These are phyloP conservation scores for Labrus mixtus DNA, from an alignment of 2,113 vertebrate species.

Conservation along the genomic window DNA sequence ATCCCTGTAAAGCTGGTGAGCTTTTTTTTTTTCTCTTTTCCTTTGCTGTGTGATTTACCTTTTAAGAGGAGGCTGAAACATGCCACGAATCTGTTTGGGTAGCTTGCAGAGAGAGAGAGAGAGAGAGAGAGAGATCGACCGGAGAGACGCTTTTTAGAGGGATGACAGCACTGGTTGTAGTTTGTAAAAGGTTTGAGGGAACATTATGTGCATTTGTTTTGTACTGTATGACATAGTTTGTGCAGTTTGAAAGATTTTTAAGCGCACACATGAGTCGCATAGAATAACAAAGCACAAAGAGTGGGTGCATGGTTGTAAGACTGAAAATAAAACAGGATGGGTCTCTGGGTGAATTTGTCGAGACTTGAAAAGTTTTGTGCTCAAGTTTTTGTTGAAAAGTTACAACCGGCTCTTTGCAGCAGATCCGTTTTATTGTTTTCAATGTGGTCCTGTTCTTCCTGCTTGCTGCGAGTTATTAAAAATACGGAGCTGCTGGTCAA, in stretches of 20 bases:
- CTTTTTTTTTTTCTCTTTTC: slow-evolving; percentile 6
- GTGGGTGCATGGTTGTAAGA: slow-evolving; percentile 6
- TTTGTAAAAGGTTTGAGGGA: slow-evolving; percentile 55
- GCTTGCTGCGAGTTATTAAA: slow-evolving; percentile 5
- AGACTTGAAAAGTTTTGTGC: slow-evolving; percentile 63
- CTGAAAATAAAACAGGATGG: slow-evolving; percentile 12
- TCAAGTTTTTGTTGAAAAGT: slow-evolving; percentile 58
- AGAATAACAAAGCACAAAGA: slow-evolving; percentile 12
- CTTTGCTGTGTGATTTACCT: slow-evolving; percentile 49
- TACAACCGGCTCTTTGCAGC: slow-evolving; percentile 27
- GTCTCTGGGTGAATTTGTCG: slow-evolving; percentile 7
- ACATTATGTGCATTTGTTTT: slow-evolving; percentile 71
- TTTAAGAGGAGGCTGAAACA: slow-evolving; percentile 61
- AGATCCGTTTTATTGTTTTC: slow-evolving; percentile 13
- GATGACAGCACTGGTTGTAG: slow-evolving; percentile 77
- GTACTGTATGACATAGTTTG: slow-evolving; percentile 52
- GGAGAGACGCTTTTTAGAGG: slow-evolving; percentile 33
- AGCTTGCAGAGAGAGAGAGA: slow-evolving; percentile 6
- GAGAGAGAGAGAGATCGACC: slow-evolving; percentile 7
- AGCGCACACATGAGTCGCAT: slow-evolving; percentile 32
- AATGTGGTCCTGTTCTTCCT: not conserved
- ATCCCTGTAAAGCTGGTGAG: slow-evolving; percentile 87
- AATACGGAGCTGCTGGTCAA: slow-evolving; percentile 20
- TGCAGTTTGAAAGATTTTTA: slow-evolving; percentile 61
- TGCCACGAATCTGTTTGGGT: slow-evolving; percentile 75